These are phyloP conservation scores for Mesodorylaimus sp. DNA, from an alignment of 2,888 invertebrate species.

Conservation along the genomic window DNA sequence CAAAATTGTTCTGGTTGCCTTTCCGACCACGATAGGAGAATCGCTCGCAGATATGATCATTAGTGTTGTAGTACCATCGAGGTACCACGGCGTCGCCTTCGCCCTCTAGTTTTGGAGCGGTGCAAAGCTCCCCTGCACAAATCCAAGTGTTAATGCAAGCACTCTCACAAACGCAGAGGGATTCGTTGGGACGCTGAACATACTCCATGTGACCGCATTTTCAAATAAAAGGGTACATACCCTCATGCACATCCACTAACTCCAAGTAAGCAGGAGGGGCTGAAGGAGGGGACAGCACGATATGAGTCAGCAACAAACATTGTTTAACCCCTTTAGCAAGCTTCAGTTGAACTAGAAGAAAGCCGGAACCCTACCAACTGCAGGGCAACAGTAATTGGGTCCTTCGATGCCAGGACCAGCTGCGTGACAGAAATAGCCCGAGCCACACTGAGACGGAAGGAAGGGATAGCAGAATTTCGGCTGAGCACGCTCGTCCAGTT, in stretches of 20 bases:
- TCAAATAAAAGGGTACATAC: too few relatives aligned
- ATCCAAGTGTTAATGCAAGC: not conserved
- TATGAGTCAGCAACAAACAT: too few relatives aligned
- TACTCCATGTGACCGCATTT: too few relatives aligned
- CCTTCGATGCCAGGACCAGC: not conserved
- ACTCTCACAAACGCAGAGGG: not conserved
- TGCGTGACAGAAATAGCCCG: not conserved
- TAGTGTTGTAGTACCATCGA: slow-evolving; percentile 7
- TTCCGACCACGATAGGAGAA: slow-evolving; percentile 12
- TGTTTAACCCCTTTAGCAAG: too few relatives aligned
- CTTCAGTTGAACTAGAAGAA: too few relatives aligned
- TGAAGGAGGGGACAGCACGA: too few relatives aligned
- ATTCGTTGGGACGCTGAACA: too few relatives aligned
- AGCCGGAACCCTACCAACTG: not conserved
- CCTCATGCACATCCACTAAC: too few relatives aligned
- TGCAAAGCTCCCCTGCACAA: slow-evolving; percentile 20
- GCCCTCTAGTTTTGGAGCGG: slow-evolving; percentile 14
- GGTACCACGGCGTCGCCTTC: not conserved
- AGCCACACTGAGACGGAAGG: not conserved
- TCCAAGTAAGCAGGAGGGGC: too few relatives aligned
- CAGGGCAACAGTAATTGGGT: not conserved
- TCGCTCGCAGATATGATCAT: not conserved
- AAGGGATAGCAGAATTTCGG: not conserved
- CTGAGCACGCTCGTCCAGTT: not conserved
- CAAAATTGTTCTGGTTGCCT: slow-evolving; percentile 26